Evolutionary conservation across 2,797 vertebrate species (phyloP), one percentile per base, ranked within the genome.

Genomic region (Margarornis squamiger): DNA sequence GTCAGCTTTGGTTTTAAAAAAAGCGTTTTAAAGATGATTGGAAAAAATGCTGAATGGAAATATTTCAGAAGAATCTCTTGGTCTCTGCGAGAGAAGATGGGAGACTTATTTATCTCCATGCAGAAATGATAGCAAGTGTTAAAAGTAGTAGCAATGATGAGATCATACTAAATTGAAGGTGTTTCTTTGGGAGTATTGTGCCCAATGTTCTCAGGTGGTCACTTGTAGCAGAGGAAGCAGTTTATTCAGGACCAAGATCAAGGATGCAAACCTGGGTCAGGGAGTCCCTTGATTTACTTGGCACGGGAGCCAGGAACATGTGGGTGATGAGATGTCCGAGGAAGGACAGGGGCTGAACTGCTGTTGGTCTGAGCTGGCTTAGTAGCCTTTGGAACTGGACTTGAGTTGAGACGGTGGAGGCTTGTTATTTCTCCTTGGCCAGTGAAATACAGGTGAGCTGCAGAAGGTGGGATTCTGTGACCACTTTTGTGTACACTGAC

Each of bases 11-110:
- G 80, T 72, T 92, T 93, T 88, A 72, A 92, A 94, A 86, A 46
- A 22, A 3, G 77, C 8, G 11, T 90, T 76, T 81, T 86, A 81
- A 93, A 95, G 86, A 92, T 91, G 94, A 81, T 97, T 95, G 97
- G 96, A 97, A 97, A 97, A 97, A 94, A 48, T 93, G 96, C 97
- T 97, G 96, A 97, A 92, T 97, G 97, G 98, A 97, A 98, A 97
- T 84, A 91, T 92, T 96, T 95, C 85, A 83, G 66, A 91, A 93
- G 54, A 68, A 68, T 92, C 54, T 90, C 58, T 61, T 20, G 27
- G 85, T 88, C 38, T 67, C 76, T 26, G 84, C 90, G 24, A 91
- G n/a, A 87, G 88, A 82, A 84, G 78, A 95, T 48, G 68, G 38
- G 57, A 72, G 51, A 57, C 62, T 66, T 91, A 84, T 80, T 86